Percentiles rank a stretch among this genome's conserved stretches.
Evolutionary conservation across 2,888 invertebrate genomes (phyloP).

Genomic region (Diplolepis rosae): DNA sequence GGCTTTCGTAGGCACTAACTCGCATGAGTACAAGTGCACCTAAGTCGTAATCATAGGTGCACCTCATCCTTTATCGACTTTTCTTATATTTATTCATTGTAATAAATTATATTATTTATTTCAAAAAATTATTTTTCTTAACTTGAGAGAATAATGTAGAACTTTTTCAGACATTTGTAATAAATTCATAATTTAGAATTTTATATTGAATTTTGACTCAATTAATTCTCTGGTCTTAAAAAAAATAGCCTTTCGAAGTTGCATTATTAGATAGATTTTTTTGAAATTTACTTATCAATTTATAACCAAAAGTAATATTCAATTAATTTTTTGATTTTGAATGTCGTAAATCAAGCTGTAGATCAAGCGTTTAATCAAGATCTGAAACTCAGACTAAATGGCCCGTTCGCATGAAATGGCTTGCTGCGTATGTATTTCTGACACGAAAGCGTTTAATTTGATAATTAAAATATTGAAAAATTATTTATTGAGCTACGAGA

Average conservation of each 20-base stretch:
- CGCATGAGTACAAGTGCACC: slow-evolving; percentile 2
- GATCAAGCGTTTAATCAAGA: slow-evolving; percentile 5
- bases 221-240: too few species aligned
- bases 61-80: background rate
- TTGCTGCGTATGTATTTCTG: slow-evolving; percentile 12
- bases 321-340: background rate
- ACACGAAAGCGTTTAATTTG: slow-evolving; percentile 18
- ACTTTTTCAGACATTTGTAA: background rate
- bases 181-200: too few species aligned
- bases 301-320: background rate
- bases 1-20: background rate
- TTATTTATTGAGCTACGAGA: slow-evolving; percentile 5
- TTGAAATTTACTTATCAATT: background rate
- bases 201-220: too few species aligned
- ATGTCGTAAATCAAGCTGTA: background rate
- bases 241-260: too few species aligned
- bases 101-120: too few species aligned
- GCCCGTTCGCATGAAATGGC: slow-evolving; percentile 8
- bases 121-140: background rate
- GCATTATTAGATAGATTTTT: too few species aligned
- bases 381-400: background rate
- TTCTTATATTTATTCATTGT: background rate
- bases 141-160: background rate
- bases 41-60: slow-evolving; percentile 23
- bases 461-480: background rate